Percentiles rank a stretch among this genome's conserved stretches.
Conservation (phyloP, 1,140 invertebrate genomes). For the Cherax quadricarinatus region DNA sequence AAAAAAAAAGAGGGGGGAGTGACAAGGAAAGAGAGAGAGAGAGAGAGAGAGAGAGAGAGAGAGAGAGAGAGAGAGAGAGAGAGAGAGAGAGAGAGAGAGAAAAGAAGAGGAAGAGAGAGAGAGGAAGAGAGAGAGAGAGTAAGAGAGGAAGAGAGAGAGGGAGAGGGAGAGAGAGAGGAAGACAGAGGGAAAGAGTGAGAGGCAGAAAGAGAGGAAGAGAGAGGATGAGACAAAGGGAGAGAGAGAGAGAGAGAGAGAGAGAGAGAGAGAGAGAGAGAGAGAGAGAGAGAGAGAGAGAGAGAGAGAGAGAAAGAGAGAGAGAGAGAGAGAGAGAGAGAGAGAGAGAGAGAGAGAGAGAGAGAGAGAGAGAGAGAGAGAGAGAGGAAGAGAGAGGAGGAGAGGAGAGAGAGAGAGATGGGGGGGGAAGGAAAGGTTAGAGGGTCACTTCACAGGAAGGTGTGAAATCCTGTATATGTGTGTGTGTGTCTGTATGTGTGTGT, state of each 20-base stretch:
- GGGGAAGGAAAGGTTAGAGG: too few relatives aligned
- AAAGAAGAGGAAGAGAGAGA: background rate
- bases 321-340: conserved; percentile 10
- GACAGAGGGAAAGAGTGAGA: too few relatives aligned
- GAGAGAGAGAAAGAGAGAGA: conserved; percentile 6
- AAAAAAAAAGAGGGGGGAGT: too few relatives aligned
- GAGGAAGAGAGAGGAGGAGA: background rate
- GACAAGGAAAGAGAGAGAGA: background rate
- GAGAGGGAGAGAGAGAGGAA: too few relatives aligned
- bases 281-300: conserved; percentile 10
- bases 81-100: background rate
- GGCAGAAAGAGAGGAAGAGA: too few relatives aligned
- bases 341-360: conserved; percentile 10
- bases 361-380: conserved; percentile 10
- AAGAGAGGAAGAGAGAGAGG: background rate
- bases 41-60: background rate
- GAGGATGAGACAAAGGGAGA: background rate
- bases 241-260: background rate
- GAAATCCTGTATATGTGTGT: too few relatives aligned
- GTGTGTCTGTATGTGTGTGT: too few relatives aligned
- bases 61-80: background rate
- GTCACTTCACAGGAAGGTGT: too few relatives aligned
- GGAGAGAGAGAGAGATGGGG: too few relatives aligned
- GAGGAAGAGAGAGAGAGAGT: background rate
- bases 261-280: conserved; percentile 6